Conservation (phyloP, 2,113 vertebrate genomes). For the Seriola dumerili region DNA sequence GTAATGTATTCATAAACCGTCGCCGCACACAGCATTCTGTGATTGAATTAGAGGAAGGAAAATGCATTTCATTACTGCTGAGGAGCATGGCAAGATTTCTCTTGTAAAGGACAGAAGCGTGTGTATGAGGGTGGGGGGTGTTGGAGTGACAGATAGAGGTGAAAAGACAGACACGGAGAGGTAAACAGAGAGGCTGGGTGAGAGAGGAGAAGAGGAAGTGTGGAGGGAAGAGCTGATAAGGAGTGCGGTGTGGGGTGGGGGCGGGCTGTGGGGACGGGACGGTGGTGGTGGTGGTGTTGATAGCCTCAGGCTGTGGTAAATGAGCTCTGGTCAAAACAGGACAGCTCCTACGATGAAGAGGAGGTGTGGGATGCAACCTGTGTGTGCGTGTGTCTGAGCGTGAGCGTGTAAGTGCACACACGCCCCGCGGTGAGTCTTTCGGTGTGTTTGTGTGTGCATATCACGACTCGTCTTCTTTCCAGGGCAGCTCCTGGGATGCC, state of each 20-base stretch:
- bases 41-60: constrained; percentile 40
- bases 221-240: constrained; percentile 43
- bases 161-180: constrained; percentile 10
- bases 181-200: constrained; percentile 22
- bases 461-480: constrained; percentile 17
- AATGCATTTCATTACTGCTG: constrained; percentile 51
- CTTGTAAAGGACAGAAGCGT: constrained; percentile 30
- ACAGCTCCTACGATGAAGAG: constrained; percentile 44
- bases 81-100: constrained; percentile 28
- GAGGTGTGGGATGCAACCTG: constrained; percentile 37
- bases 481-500: constrained; percentile 26
- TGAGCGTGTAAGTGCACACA: neutral
- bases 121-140: constrained; percentile 1
- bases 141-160: neutral
- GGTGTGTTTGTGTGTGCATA: constrained; percentile 16
- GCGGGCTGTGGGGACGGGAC: neutral
- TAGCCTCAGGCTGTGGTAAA: constrained; percentile 62
- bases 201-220: neutral
- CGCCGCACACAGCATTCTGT: constrained; percentile 17
- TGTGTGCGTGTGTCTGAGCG: neutral
- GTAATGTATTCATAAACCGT: constrained; percentile 49
- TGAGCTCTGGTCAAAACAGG: constrained; percentile 65
- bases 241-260: neutral
- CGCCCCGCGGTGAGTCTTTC: neutral
- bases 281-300: constrained; percentile 36